Base-by-base conservation (phyloP, 2,888 invertebrate genomes). In the Polylopha cassiicola region DNA sequence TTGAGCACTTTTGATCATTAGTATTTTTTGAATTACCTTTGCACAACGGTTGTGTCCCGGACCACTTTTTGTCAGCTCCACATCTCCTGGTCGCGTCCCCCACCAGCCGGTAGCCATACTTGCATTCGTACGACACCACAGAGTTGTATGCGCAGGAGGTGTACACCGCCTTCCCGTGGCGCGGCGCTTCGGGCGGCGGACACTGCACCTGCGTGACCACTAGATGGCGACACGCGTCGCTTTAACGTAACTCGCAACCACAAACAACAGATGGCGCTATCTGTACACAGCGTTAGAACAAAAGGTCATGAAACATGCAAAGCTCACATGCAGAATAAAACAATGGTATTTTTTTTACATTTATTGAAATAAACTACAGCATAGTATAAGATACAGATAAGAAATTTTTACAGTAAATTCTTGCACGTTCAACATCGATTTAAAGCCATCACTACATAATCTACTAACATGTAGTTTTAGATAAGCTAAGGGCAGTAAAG, bases 151-250 rank as follows among this genome's bases (percentile, higher is more conserved):
- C 95, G 65, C 95, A 91, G 23, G 97, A 95, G 0, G 95, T 94
- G 77, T 94, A 98, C 50, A 96, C 91, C 38, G 97, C 97, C 62
- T 94, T 94, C 27, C 99, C 99, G 73, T 97, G 94, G 30, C 91
- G 89, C 0, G 98, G 98, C 63, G 95, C 94, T 55, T 95, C 94
- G 0, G 99, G 97, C 24, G 93, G 90, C 20, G 94, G 91, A 73
- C 99, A 99, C 82, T 97, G 94, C 56, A 98, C 97, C 60, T 98
- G 97, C 84, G 93, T 91, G 67, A 95, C 93, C 90, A 92, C 92
- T 89, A 81, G 72, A 75, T 74, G 75, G 78, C 84, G 82, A 81
- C 81, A 78, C 64, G 55, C 44, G 74, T 77, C 78, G 79, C 77
- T 73, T 79, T 80, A 76, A 68, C 63, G 66, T 65, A 60, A 64